These are phyloP conservation scores for Cantharis nigra DNA, from an alignment of 2,888 invertebrate genomes.

Conservation along the genomic window DNA sequence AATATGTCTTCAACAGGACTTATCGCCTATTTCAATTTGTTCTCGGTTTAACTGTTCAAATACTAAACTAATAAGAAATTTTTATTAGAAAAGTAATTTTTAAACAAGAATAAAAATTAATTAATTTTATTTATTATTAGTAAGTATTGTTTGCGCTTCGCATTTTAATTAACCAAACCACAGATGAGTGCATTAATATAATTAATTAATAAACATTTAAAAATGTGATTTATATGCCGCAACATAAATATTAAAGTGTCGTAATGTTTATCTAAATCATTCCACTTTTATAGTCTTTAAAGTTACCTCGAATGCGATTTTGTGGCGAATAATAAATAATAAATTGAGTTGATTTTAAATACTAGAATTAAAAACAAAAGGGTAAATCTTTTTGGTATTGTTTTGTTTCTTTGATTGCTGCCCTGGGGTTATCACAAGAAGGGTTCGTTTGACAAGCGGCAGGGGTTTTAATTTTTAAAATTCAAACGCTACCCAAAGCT, in stretches of 20 bases:
- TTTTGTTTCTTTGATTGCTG: constrained; percentile 27
- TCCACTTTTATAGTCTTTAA: not conserved
- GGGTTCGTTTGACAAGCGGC: constrained; percentile 30
- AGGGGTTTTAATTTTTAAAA: constrained; percentile 32
- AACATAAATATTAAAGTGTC: not conserved
- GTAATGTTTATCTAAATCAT: constrained; percentile 3
- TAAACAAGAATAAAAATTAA: not conserved
- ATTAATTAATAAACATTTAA: not conserved
- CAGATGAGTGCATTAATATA: not conserved
- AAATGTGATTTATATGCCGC: not conserved
- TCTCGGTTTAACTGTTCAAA: constrained; percentile 8
- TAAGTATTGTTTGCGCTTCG: not conserved
- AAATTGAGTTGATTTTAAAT: constrained; percentile 2
- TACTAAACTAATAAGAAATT: not conserved
- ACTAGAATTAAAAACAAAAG: constrained; percentile 10
- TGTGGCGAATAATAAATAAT: constrained; percentile 1
- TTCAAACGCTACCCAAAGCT: constrained; percentile 29
- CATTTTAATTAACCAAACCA: not conserved
- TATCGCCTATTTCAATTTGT: constrained; percentile 16
- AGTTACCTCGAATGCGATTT: constrained; percentile 1
- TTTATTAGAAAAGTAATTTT: not conserved
- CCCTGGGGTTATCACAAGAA: constrained; percentile 29
- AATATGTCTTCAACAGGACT: constrained; percentile 26
- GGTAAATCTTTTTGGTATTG: constrained; percentile 24
- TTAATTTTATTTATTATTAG: not conserved